A percentile compares a stretch with the other conserved stretches of the same genome.
Conservation (phyloP, 2,888 invertebrate genomes). For the Metalampra italica region DNA sequence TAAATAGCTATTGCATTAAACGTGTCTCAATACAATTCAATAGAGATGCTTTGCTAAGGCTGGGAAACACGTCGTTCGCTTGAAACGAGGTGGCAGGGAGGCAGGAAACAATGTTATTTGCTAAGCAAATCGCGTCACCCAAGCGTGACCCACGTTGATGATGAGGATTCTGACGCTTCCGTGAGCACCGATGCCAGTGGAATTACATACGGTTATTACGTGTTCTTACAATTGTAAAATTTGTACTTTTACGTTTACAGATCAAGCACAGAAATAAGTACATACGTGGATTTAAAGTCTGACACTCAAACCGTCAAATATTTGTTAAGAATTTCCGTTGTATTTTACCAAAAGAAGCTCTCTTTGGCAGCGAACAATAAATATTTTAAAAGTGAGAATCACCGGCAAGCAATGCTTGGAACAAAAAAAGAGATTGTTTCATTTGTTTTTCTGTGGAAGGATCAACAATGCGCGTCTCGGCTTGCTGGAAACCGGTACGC, state of each 20-base stretch:
- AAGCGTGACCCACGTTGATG: constrained; percentile 49
- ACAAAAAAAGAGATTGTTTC: constrained; percentile 61
- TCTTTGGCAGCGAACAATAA: background rate
- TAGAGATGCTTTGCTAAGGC: background rate
- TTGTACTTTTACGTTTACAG: background rate
- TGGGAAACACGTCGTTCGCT: constrained; percentile 18
- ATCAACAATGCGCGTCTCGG: constrained; percentile 65
- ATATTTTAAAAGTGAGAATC: background rate
- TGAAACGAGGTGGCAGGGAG: constrained; percentile 14
- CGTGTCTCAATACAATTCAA: background rate
- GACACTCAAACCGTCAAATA: background rate
- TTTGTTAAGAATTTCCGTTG: background rate
- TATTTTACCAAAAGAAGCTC: background rate
- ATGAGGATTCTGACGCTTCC: constrained; percentile 43
- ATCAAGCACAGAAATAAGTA: background rate
- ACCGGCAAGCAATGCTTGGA: constrained; percentile 26
- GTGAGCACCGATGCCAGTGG: constrained; percentile 33
- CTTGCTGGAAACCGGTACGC: constrained; percentile 67
- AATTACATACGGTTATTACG: constrained; percentile 21
- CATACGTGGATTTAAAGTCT: background rate
- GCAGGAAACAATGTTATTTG: constrained; percentile 51
- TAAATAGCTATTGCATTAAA: background rate
- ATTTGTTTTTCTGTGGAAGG: constrained; percentile 68
- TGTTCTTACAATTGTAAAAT: constrained; percentile 3
- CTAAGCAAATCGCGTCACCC: constrained; percentile 57